Conservation (phyloP, 2,797 vertebrate species). For the Capromys pilorides region DNA sequence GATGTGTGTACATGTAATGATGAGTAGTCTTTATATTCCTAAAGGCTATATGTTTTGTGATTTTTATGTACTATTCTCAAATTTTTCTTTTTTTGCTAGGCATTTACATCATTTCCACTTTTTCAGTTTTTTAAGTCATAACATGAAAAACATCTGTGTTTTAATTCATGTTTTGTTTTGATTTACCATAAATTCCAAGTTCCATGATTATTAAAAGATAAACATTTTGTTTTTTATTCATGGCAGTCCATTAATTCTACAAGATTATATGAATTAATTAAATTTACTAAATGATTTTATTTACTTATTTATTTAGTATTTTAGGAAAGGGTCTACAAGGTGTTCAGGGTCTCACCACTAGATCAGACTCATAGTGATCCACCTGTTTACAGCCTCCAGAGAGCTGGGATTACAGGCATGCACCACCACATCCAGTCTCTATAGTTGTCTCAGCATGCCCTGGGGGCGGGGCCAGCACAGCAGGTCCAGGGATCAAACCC, state of each 20-base stretch:
- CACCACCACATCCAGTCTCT: too few relatives aligned
- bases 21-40: background rate
- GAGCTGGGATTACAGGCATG: too few relatives aligned
- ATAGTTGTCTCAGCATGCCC: too few relatives aligned
- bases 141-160: background rate
- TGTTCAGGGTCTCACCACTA: too few relatives aligned
- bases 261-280: background rate
- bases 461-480: too few relatives aligned
- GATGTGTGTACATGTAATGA: accelerated
- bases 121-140: background rate
- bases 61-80: background rate
- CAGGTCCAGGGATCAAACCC: too few relatives aligned
- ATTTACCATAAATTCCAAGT: background rate
- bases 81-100: background rate
- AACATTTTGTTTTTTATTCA: background rate
- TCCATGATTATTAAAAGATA: background rate
- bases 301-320: too few relatives aligned
- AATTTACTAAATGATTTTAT: too few relatives aligned
- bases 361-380: too few relatives aligned
- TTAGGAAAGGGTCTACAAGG: too few relatives aligned
- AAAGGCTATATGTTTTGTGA: background rate
- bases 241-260: background rate
- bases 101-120: background rate
- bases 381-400: too few relatives aligned
- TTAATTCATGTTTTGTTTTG: background rate